Evolutionary conservation across 2,888 invertebrate genomes (phyloP), one percentile per base, ranked within the genome.

Genomic region (Eilema sororculum): DNA sequence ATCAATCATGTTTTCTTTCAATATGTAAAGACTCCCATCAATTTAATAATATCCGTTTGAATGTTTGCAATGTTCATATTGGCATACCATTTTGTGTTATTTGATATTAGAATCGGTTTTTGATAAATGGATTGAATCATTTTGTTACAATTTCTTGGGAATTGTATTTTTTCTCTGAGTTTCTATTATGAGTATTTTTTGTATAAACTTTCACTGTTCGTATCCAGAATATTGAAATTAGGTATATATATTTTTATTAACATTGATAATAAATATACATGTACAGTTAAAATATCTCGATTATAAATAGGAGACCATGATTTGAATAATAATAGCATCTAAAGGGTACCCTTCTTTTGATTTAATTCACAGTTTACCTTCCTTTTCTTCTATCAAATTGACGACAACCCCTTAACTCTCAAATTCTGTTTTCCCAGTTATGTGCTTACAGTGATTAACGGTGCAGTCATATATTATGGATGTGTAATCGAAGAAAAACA

Each of bases 11-110:
- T 52, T 52, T 52, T 52, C 52, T 52, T 52, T 52, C 52, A 52
- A 52, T 52, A 52, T 52, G 61, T 52, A 28, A 68, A 52, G n/a
- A 52, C 52, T 6, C 46, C 60, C 37, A 46, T 67, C 61, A 60
- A 52, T 58, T 67, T 60, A 67, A 67, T 67, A 67, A 67, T 37
- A 67, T 67, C 41, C 22, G 9, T 33, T 65, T 33, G 41, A n/a
- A 52, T 52, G 52, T 52, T 52, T 52, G 52, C n/a, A 52, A 52
- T 52, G 52, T 52, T 52, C n/a, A 52, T n/a, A 52, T 52, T n/a
- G 52, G n/a, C 52, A n/a, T 52, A 52, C 52, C 52, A 52, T 52
- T 52, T 52, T 52, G n/a, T n/a, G 52, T 52, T 52, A 52, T 52
- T 52, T n/a, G 20, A 52, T 6, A 52, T 2, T 20, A 52, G 52